Evolutionary conservation across 2,113 vertebrate genomes (phyloP).

Genomic region (Myanophis thanlyinensis): DNA sequence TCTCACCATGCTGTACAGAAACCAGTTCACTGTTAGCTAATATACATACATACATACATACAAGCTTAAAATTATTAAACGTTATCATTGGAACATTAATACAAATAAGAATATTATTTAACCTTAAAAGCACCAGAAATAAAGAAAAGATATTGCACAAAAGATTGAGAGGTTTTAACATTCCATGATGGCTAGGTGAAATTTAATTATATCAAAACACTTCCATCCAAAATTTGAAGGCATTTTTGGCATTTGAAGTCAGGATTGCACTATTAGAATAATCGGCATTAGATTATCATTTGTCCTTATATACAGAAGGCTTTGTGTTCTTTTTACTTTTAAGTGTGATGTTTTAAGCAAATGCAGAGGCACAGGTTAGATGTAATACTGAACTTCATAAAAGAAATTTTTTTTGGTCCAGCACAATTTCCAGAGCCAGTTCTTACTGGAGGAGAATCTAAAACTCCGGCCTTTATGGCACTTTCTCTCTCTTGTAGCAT

Average conservation of each 20-base stretch:
- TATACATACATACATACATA: conserved; percentile 78
- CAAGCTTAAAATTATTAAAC: conserved; percentile 54
- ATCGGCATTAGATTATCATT: conserved; percentile 39
- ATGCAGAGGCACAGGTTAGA: conserved; percentile 44
- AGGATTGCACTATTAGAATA: conserved; percentile 62
- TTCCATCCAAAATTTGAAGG: conserved; percentile 61
- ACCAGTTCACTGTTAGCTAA: conserved; percentile 85
- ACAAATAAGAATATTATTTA: conserved; percentile 67
- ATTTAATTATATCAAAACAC: conserved; percentile 55
- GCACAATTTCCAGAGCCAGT: conserved; percentile 53
- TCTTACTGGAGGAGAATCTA: conserved; percentile 1
- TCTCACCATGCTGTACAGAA: conserved; percentile 91
- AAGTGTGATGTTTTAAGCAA: conserved; percentile 46
- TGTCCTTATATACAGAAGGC: conserved; percentile 59
- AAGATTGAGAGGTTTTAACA: conserved; percentile 64
- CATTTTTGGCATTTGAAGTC: conserved; percentile 69
- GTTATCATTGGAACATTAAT: conserved; percentile 54
- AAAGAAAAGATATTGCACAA: conserved; percentile 73
- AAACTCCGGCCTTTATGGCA: neutral
- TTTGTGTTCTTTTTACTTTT: conserved; percentile 47
- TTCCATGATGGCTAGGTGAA: conserved; percentile 61
- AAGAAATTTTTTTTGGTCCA: conserved; percentile 32
- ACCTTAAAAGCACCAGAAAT: conserved; percentile 60
- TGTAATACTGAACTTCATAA: conserved; percentile 9
- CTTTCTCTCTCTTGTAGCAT: neutral